Percentiles rank a stretch among this genome's conserved stretches.
These are phyloP conservation scores for Hemaris fuciformis DNA, from an alignment of 2,888 invertebrate species.

Conservation along the genomic window DNA sequence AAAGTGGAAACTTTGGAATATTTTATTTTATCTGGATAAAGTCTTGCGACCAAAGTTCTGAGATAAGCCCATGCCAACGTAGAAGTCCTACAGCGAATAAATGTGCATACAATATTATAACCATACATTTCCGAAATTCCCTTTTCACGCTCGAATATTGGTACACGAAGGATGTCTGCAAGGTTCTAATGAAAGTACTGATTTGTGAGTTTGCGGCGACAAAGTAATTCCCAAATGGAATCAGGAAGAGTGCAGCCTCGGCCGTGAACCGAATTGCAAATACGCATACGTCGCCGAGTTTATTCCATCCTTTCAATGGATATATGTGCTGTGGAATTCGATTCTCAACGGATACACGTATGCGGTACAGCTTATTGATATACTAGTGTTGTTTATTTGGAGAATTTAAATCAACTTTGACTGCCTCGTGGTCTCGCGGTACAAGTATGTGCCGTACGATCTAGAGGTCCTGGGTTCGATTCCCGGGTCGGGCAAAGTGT, in stretches of 20 bases:
- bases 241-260: constrained; percentile 73
- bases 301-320: constrained; percentile 47
- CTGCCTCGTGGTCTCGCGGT: too few species aligned
- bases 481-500: too few species aligned
- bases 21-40: too few species aligned
- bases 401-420: too few species aligned
- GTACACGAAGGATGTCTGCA: constrained; percentile 8
- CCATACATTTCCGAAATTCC: not conserved
- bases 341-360: not conserved
- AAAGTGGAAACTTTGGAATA: too few species aligned
- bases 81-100: too few species aligned
- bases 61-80: too few species aligned
- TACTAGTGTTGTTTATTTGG: too few species aligned
- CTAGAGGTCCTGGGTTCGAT: too few species aligned
- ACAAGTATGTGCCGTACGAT: too few species aligned
- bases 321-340: constrained; percentile 21
- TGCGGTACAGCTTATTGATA: not conserved
- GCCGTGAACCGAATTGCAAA: constrained; percentile 74
- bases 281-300: constrained; percentile 70
- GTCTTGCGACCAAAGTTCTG: too few species aligned
- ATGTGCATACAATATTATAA: too few species aligned
- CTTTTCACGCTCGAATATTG: not conserved
- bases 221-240: constrained; percentile 79
- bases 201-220: constrained; percentile 76
- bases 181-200: constrained; percentile 70